phyloP scores from a whole-genome alignment of 2,797 vertebrate species.

The Coranthus polyacanthus region DNA sequence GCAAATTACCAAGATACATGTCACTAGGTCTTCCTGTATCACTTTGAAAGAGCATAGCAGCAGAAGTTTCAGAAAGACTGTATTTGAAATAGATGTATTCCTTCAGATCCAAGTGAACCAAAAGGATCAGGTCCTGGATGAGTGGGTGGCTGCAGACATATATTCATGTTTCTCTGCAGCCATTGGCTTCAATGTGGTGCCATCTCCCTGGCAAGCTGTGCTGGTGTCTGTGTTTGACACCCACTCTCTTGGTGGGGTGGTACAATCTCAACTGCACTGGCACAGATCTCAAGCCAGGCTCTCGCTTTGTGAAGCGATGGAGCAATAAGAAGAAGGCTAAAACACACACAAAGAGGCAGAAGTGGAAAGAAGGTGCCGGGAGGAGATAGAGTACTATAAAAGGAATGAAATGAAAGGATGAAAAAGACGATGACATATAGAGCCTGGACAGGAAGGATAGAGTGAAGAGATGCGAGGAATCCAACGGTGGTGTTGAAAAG shows the following conservation, averaged over 20 bases:
- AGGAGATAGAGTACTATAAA: constrained; percentile 67
- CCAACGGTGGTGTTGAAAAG: constrained; percentile 55
- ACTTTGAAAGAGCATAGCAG: constrained; percentile 2
- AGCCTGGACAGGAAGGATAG: constrained; percentile 60
- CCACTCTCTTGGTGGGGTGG: constrained; percentile 76
- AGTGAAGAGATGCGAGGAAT: constrained; percentile 46
- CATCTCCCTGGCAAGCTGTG: constrained; percentile 73
- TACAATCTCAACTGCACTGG: constrained; percentile 66
- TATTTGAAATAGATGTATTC: constrained; percentile 32
- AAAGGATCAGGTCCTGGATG: constrained; percentile 46
- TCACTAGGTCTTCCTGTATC: not conserved
- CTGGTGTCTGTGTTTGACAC: constrained; percentile 76
- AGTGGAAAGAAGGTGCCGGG: constrained; percentile 63
- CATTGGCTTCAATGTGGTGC: constrained; percentile 68
- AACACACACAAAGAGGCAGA: constrained; percentile 58
- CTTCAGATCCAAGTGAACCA: constrained; percentile 49
- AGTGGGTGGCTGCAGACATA: constrained; percentile 70
- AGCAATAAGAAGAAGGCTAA: constrained; percentile 58
- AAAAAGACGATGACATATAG: constrained; percentile 50
- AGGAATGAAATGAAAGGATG: constrained; percentile 48
- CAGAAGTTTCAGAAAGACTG: not conserved
- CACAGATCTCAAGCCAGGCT: constrained; percentile 68
- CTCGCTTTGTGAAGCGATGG: constrained; percentile 55
- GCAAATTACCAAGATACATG: constrained; percentile 2
- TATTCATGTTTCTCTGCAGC: constrained; percentile 72